phyloP scores from a whole-genome alignment of 2,113 vertebrate species.

The Elgaria multicarinata region DNA sequence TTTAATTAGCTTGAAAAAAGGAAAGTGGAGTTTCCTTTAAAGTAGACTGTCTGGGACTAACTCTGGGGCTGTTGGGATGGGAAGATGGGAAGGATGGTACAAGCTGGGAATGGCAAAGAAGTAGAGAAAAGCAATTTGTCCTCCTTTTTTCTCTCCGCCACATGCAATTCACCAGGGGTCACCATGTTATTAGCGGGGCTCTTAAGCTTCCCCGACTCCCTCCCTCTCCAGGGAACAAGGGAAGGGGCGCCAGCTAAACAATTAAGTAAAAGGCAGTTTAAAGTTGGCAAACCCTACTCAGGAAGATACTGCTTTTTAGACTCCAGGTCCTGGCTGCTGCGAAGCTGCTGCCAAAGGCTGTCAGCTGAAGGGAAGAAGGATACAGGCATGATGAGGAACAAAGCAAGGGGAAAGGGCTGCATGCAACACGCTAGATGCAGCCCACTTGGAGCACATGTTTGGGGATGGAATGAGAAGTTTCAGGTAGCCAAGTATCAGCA shows the following conservation, averaged over 20 bases:
- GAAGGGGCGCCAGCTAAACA: conserved; percentile 37
- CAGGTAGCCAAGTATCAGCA: neutral
- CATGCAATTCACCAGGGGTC: conserved; percentile 1
- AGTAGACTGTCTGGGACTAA: neutral
- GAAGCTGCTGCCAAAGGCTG: conserved; percentile 25
- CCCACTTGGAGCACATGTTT: too few relatives aligned
- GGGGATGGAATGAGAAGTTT: neutral
- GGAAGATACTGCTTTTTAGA: conserved; percentile 21
- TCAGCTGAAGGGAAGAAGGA: neutral
- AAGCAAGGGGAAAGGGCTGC: neutral
- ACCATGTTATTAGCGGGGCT: conserved; percentile 33
- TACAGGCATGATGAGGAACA: neutral
- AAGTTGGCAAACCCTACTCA: conserved; percentile 17
- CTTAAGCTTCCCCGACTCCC: conserved; percentile 10
- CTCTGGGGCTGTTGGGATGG: neutral
- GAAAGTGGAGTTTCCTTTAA: conserved; percentile 9
- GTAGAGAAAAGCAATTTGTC: conserved; percentile 24
- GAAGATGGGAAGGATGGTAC: neutral
- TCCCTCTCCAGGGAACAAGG: neutral
- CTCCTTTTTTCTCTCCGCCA: neutral
- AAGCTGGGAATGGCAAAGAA: neutral
- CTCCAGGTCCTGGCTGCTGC: neutral
- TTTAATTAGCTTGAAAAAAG: conserved; percentile 41
- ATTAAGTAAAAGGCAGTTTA: conserved; percentile 43
- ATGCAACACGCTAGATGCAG: neutral